Evolutionary conservation across 1,140 invertebrate genomes (phyloP).

Genomic region (Dendroctonus valens): DNA sequence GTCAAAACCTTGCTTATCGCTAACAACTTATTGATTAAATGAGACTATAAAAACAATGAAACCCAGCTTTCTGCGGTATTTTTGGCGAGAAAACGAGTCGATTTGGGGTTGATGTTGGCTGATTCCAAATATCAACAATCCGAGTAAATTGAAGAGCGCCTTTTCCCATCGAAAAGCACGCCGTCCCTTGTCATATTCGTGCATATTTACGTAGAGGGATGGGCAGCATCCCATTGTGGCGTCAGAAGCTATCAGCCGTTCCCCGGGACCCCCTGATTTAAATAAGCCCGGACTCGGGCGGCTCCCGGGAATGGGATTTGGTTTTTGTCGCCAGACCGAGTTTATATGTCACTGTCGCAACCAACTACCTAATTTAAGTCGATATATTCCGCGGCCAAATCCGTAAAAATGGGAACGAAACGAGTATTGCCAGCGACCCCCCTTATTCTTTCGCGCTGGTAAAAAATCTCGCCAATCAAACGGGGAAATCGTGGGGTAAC

Average conservation of each 20-base stretch:
- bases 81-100: no score
- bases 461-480: constrained; percentile 39
- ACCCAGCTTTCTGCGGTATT: no score
- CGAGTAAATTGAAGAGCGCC: no score
- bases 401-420: constrained; percentile 38
- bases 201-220: no score
- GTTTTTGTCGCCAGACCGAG: constrained; percentile 48
- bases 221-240: constrained; percentile 37
- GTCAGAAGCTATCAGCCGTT: constrained; percentile 49
- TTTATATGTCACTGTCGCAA: constrained; percentile 49
- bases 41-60: no score
- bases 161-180: no score
- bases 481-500: constrained; percentile 15
- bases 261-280: constrained; percentile 48
- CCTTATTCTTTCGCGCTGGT: constrained; percentile 21
- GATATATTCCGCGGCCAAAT: constrained; percentile 44
- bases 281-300: constrained; percentile 49
- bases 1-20: no score
- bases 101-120: no score
- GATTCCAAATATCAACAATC: no score
- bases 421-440: constrained; percentile 14
- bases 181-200: no score
- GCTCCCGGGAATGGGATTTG: constrained; percentile 47
- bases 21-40: no score
- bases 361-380: constrained; percentile 46